Evolutionary conservation across 2,113 vertebrate genomes (phyloP), one percentile per base, ranked within the genome.

Genomic region (Poecilia latipinna): DNA sequence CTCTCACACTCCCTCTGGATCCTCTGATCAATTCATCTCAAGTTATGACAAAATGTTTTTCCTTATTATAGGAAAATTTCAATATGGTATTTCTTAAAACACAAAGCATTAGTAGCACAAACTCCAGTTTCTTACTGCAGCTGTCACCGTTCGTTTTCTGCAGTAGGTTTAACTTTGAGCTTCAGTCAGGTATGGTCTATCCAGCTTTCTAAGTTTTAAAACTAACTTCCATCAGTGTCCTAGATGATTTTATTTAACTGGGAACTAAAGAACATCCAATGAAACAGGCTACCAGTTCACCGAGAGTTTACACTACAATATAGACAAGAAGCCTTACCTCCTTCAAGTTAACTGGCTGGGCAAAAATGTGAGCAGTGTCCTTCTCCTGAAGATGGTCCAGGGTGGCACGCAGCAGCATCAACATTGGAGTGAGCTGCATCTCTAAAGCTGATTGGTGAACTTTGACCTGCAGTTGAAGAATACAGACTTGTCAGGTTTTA

Each of bases 301-400:
- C 12, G 65, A 19, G 8, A 51, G 15, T 65, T 15, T n/a, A 29
- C 13, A 42, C 24, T 32, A 28, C 6, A 29, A 68, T 28, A 42
- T 42, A 32, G 6, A 61, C 4, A n/a, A 22, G 24, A 1, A 39
- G 33, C 68, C 86, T 93, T 83, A 96, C 98, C 96, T 99, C 97
- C 6, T 95, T 95, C 66, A 98, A 90, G 88, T 96, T 90, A 44
- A 99, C 98, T 0, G 98, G 98, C 72, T 98, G 91, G 0, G 95
- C 93, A 57, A 99, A 99, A 90, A 99, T 99, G 82, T 96, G 93
- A 4, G 96, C 97, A 0, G 95, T 91, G 78, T 99, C 98, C 84
- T 98, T 98, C 90, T 99, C 97, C 92, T 98, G 97, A 64, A 99
- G 95, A 86, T 98, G 95, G 85, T 99, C 96, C 86, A 99, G 86